phyloP scores from a whole-genome alignment of 2,888 invertebrate genomes.

The Phoenoteleia sp. region DNA sequence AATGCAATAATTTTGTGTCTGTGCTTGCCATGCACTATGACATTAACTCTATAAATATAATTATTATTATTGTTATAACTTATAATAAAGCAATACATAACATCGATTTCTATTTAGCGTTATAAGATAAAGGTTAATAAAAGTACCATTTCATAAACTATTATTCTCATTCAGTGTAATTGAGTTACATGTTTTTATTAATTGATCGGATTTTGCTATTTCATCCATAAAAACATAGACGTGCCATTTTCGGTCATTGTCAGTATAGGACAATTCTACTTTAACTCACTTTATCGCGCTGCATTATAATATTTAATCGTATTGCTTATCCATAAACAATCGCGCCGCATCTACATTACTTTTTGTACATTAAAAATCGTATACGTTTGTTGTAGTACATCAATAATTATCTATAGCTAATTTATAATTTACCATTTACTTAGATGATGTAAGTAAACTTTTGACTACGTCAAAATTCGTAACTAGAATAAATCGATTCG shows the following conservation, averaged over 20 bases:
- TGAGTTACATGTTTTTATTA: constrained; percentile 62
- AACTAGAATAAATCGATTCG: constrained; percentile 84
- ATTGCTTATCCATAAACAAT: constrained; percentile 73
- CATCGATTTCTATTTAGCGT: no score
- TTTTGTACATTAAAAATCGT: constrained; percentile 87
- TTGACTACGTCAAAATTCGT: constrained; percentile 85
- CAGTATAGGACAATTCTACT: constrained; percentile 64
- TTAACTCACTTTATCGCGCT: constrained; percentile 66
- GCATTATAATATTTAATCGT: constrained; percentile 67
- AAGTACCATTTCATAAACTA: constrained; percentile 49
- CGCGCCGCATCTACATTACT: constrained; percentile 75
- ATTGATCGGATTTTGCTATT: constrained; percentile 67
- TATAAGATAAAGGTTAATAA: constrained; percentile 51
- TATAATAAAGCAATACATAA: no score
- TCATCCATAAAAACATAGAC: constrained; percentile 69
- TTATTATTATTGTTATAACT: no score
- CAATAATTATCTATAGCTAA: constrained; percentile 84
- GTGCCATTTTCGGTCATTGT: constrained; percentile 63
- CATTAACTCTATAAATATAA: no score
- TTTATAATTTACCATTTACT: constrained; percentile 79
- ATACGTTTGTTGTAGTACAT: constrained; percentile 86
- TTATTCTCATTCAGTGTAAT: constrained; percentile 46
- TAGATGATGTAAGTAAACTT: constrained; percentile 76
- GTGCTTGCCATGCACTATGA: no score
- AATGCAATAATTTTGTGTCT: no score